Evolutionary conservation across 2,797 vertebrate genomes (phyloP), one percentile per base, ranked within the genome.

Genomic region (Otolemur crassicaudatus): DNA sequence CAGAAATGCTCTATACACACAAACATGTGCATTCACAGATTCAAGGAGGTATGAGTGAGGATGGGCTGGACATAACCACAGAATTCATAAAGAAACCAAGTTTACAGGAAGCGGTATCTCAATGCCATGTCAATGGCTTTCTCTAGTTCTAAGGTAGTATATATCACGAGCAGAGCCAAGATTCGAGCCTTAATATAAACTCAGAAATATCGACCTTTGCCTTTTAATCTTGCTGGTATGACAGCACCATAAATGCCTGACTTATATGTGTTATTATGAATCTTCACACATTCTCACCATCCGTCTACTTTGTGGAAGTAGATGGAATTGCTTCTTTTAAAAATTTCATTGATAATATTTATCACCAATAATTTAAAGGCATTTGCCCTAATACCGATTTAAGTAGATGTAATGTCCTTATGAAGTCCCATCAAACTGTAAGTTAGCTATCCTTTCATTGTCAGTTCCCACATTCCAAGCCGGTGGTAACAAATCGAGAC

Each of bases 331-430:
- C n/a, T 81, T 80, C 70, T 25, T 91, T 58, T 25, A 25, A 37
- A 12, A 75, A 87, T 70, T 79, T 88, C 89, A 94, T 4, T 85
- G 63, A 12, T 43, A 58, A 83, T 37, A 67, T 93, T 76, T 92
- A 22, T 49, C 88, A 85, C 61, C 49, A 77, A 29, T 61, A 87
- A 81, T 73, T 67, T 88, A 73, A 49, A 96, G 49, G 43, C 17
- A 65, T 80, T 53, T 89, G 53, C 49, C 67, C 83, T 75, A 40
- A 91, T 20, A 43, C 23, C 7, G 23, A 92, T 53, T 53, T 53
- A 53, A 53, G 14, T 53, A 53, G 63, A 31, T 1, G 43, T 5
- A 46, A 69, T n/a, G 40, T 86, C 27, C 20, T 60, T 69, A 75
- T 76, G 34, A 84, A 92, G 49, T 25, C 25, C 34, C 34, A 8